A percentile compares a stretch with the other conserved stretches of the same genome.
These are phyloP conservation scores for Stramonita haemastoma DNA, from an alignment of 2,888 invertebrate species.

Conservation along the genomic window DNA sequence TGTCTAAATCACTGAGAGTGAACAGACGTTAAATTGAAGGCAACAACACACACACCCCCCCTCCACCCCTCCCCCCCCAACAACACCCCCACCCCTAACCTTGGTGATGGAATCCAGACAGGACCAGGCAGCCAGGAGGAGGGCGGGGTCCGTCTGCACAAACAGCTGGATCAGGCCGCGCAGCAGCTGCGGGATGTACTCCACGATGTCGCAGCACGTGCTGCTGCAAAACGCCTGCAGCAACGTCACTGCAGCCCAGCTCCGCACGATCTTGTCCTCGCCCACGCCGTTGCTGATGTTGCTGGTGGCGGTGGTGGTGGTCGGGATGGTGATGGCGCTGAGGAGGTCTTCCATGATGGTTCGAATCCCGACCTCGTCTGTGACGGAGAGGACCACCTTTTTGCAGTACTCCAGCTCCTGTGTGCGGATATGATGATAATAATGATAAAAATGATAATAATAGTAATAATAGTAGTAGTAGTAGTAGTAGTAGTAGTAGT, in stretches of 20 bases:
- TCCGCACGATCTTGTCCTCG: slow-evolving; percentile 69
- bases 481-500: too few relatives aligned
- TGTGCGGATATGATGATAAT: not conserved
- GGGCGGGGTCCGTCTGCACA: slow-evolving; percentile 88
- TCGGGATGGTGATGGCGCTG: slow-evolving; percentile 81
- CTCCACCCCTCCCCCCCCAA: too few relatives aligned
- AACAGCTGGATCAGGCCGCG: slow-evolving; percentile 91
- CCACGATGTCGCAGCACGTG: slow-evolving; percentile 90
- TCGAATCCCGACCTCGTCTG: slow-evolving; percentile 88
- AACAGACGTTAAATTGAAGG: too few relatives aligned
- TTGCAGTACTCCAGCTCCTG: slow-evolving; percentile 93
- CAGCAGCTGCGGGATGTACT: slow-evolving; percentile 91
- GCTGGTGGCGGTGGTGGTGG: not conserved
- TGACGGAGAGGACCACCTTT: slow-evolving; percentile 93
- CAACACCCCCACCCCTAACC: too few relatives aligned
- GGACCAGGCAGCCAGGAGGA: slow-evolving; percentile 92
- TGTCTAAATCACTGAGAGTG: too few relatives aligned
- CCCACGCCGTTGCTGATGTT: not conserved
- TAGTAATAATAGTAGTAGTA: too few relatives aligned
- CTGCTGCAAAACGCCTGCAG: slow-evolving; percentile 93
- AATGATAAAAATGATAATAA: not conserved
- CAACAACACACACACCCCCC: too few relatives aligned
- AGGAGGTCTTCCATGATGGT: slow-evolving; percentile 92
- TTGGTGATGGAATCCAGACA: slow-evolving; percentile 82
- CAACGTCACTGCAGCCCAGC: slow-evolving; percentile 90